Percentiles rank a stretch among this genome's conserved stretches.
Conservation (phyloP, 2,888 invertebrate species). For the Oscheius sp. region DNA sequence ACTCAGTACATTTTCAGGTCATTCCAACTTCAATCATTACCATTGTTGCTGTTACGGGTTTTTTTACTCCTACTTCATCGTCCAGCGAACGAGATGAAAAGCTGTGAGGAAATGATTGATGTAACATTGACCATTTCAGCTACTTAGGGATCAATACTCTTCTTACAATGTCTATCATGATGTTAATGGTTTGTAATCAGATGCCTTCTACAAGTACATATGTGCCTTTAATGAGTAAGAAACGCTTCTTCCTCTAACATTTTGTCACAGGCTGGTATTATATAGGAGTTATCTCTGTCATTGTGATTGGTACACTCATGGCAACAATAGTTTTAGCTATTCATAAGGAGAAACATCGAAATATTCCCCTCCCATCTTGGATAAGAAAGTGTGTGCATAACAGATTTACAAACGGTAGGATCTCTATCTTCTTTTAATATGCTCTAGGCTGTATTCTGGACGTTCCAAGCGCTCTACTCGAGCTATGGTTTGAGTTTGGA, state of each 20-base stretch:
- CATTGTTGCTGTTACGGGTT: slow-evolving; percentile 67
- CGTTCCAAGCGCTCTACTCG: slow-evolving; percentile 54
- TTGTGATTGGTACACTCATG: slow-evolving; percentile 73
- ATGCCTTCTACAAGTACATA: slow-evolving; percentile 74
- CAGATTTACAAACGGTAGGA: slow-evolving; percentile 23
- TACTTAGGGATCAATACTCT: slow-evolving; percentile 62
- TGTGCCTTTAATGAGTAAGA: slow-evolving; percentile 73
- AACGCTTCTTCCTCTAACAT: not conserved
- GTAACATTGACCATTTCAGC: slow-evolving; percentile 28
- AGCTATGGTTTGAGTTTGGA: slow-evolving; percentile 68
- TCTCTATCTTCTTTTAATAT: slow-evolving; percentile 12
- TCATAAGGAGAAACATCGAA: slow-evolving; percentile 55
- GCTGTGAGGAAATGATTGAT: slow-evolving; percentile 34
- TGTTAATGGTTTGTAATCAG: slow-evolving; percentile 72
- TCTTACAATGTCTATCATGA: slow-evolving; percentile 73
- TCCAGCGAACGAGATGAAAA: slow-evolving; percentile 67
- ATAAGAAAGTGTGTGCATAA: slow-evolving; percentile 46
- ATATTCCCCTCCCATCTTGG: slow-evolving; percentile 39
- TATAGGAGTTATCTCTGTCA: slow-evolving; percentile 73
- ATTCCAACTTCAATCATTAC: slow-evolving; percentile 68
- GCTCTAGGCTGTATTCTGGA: slow-evolving; percentile 17
- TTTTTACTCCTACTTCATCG: slow-evolving; percentile 68
- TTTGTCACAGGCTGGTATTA: slow-evolving; percentile 72
- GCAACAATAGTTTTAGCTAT: slow-evolving; percentile 72
- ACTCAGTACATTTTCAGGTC: too few species aligned